Evolutionary conservation across 2,797 vertebrate species (phyloP).

Genomic region (Aeoliscus strigatus): DNA sequence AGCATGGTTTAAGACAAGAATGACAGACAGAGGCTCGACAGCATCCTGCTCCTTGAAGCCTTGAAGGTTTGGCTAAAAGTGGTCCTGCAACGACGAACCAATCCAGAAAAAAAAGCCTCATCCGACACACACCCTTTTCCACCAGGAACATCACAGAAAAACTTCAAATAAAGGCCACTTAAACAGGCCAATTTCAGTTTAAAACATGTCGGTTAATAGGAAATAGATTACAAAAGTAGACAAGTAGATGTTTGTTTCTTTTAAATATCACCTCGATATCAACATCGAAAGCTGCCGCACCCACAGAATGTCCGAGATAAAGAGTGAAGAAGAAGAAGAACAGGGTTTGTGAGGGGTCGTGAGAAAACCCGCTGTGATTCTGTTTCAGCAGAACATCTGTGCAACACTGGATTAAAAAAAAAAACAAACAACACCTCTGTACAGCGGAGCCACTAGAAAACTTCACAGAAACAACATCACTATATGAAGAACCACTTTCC

Average conservation of each 20-base stretch:
- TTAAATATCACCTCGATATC: constrained; percentile 34
- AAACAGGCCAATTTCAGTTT: constrained; percentile 52
- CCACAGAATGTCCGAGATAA: constrained; percentile 44
- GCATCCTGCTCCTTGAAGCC: constrained; percentile 23
- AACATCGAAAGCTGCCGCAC: constrained; percentile 66
- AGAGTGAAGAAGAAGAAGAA: constrained; percentile 18
- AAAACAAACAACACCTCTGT: constrained; percentile 64
- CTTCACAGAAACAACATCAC: constrained; percentile 64
- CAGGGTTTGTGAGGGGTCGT: background rate
- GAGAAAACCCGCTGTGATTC: constrained; percentile 28
- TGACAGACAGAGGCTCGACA: constrained; percentile 43
- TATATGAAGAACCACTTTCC: constrained; percentile 64
- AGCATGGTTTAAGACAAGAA: constrained; percentile 72
- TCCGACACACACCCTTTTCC: background rate
- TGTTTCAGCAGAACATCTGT: constrained; percentile 43
- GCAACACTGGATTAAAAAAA: constrained; percentile 59
- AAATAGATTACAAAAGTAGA: constrained; percentile 66
- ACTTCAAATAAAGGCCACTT: constrained; percentile 32
- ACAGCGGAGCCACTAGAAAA: constrained; percentile 66
- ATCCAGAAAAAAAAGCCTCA: too few relatives aligned
- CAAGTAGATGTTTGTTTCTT: constrained; percentile 35
- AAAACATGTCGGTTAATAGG: constrained; percentile 48
- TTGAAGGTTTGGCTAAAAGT: constrained; percentile 25
- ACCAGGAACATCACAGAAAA: constrained; percentile 16
- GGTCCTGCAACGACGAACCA: too few relatives aligned